These are phyloP conservation scores for Drosophila trichaetosa DNA, from an alignment of 2,888 invertebrate species.

Conservation along the genomic window DNA sequence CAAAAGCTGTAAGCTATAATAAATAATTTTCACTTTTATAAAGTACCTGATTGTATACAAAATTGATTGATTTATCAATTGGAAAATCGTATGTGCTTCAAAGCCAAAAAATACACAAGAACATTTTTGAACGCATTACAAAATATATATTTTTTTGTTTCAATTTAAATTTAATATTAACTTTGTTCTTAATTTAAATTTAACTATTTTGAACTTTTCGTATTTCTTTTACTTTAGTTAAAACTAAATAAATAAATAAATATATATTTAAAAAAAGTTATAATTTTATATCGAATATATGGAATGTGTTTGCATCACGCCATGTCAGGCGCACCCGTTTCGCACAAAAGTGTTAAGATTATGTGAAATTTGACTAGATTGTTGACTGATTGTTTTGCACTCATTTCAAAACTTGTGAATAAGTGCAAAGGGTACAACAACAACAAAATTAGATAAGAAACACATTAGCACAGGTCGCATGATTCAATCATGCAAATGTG, in stretches of 20 bases:
- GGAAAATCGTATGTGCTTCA: neutral
- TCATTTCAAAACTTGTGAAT: slow-evolving; percentile 1
- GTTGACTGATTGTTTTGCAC: slow-evolving; percentile 49
- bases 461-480: slow-evolving; percentile 29
- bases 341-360: slow-evolving; percentile 62
- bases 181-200: neutral
- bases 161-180: neutral
- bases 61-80: neutral
- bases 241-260: neutral
- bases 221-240: neutral
- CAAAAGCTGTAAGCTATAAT: neutral
- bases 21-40: neutral
- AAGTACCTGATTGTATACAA: neutral
- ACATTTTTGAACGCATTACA: neutral
- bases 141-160: neutral
- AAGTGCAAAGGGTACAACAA: slow-evolving; percentile 12
- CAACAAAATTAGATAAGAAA: slow-evolving; percentile 18
- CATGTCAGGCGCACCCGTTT: slow-evolving; percentile 57
- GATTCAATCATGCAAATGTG: slow-evolving; percentile 29
- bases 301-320: slow-evolving; percentile 19
- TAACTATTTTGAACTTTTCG: neutral
- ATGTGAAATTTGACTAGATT: slow-evolving; percentile 25
- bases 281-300: neutral
- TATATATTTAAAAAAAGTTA: neutral
- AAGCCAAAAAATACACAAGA: neutral